phyloP scores from a whole-genome alignment of 2,797 vertebrate species.

The Rousettus madagascariensis region DNA sequence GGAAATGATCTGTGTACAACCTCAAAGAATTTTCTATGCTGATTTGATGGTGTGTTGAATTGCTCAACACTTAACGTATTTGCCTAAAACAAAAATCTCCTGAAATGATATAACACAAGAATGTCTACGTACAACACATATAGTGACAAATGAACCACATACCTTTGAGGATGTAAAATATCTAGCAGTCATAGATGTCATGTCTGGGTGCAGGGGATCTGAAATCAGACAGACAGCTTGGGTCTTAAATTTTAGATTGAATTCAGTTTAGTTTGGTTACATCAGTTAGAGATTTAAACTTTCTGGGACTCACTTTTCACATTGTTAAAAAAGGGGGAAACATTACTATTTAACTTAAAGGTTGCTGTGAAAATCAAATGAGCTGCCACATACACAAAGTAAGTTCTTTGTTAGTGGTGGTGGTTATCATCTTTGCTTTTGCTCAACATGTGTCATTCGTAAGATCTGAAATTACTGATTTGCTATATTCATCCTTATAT shows the following conservation, averaged over 20 bases:
- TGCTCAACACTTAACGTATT: background rate
- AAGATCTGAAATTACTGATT: background rate
- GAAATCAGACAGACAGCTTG: background rate
- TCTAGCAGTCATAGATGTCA: background rate
- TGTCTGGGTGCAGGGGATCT: rapidly evolving
- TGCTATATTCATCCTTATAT: background rate
- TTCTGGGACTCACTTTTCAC: background rate
- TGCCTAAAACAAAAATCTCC: slow-evolving; percentile 7
- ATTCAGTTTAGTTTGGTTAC: background rate
- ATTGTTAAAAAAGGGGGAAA: background rate
- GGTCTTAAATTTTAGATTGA: background rate
- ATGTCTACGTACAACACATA: background rate
- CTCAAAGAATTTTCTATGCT: background rate
- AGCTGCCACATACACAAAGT: background rate
- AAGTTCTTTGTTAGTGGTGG: too few relatives aligned
- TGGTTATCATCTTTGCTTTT: background rate
- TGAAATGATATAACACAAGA: background rate
- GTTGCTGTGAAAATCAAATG: background rate
- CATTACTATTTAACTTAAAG: background rate
- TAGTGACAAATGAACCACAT: rapidly evolving
- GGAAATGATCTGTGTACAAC: background rate
- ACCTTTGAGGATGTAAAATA: background rate
- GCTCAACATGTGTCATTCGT: background rate
- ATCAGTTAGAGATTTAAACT: background rate
- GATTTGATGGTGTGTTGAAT: background rate